A percentile compares a stretch with the other conserved stretches of the same genome.
Evolutionary conservation across 2,113 vertebrate species (phyloP).

Genomic region (Apeltes quadracus): DNA sequence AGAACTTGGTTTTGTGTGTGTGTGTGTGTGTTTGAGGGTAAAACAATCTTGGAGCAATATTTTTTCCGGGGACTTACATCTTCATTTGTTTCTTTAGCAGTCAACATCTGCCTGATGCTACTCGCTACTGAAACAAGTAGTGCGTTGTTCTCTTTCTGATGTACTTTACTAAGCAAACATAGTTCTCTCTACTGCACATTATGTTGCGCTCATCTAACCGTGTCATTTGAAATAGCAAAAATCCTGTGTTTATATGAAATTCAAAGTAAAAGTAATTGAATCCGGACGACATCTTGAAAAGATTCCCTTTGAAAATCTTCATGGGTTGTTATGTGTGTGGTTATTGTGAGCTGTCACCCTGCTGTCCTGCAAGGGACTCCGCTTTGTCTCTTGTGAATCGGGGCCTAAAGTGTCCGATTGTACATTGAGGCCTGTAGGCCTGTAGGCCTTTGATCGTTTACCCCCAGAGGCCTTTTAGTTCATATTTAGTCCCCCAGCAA

Average conservation of each 20-base stretch:
- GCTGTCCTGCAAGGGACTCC: conserved; percentile 49
- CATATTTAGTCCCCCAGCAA: conserved; percentile 31
- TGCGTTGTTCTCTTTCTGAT: conserved; percentile 10
- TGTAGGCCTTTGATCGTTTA: conserved; percentile 65
- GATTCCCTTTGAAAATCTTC: conserved; percentile 13
- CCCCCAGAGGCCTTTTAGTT: conserved; percentile 74
- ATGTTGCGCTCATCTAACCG: conserved; percentile 17
- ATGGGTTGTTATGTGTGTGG: background rate
- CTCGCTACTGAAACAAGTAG: conserved; percentile 23
- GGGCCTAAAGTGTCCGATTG: conserved; percentile 46
- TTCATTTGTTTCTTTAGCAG: conserved; percentile 15
- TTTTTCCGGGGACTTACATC: conserved; percentile 16
- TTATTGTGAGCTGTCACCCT: conserved; percentile 7
- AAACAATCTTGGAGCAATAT: conserved; percentile 4
- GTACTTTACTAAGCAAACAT: background rate
- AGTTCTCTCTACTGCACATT: conserved; percentile 4
- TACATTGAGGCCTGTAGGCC: conserved; percentile 60
- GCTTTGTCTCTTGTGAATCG: too few relatives aligned
- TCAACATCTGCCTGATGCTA: conserved; percentile 23
- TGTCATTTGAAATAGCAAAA: conserved; percentile 8
- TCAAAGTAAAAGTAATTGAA: conserved; percentile 31
- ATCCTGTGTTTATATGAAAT: conserved; percentile 12
- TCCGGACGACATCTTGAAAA: conserved; percentile 43
- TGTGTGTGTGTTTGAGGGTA: conserved; percentile 38
- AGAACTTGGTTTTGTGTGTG: conserved; percentile 8